Conservation (phyloP, 2,888 invertebrate species). For the Oscheius sp. region DNA sequence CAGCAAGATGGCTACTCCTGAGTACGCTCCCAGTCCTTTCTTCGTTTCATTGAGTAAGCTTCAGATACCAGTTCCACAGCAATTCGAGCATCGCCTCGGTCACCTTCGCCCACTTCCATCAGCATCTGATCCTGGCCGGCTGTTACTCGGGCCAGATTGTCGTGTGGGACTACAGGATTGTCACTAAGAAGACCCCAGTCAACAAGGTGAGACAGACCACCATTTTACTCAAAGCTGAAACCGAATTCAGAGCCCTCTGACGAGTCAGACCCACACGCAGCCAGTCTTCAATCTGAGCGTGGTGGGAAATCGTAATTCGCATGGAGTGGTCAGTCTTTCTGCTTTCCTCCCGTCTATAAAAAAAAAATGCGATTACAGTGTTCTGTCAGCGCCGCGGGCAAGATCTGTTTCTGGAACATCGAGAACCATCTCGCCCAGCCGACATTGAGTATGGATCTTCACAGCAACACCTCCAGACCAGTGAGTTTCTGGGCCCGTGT, state of each 20-base stretch:
- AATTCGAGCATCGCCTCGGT: slow-evolving; percentile 93
- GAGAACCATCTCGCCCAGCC: slow-evolving; percentile 81
- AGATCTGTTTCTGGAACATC: slow-evolving; percentile 96
- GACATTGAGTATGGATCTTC: slow-evolving; percentile 52
- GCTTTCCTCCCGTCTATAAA: not conserved
- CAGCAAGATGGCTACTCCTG: slow-evolving; percentile 95
- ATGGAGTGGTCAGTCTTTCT: slow-evolving; percentile 87
- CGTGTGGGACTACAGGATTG: slow-evolving; percentile 95
- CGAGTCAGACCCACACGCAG: slow-evolving; percentile 80
- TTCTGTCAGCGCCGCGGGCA: slow-evolving; percentile 86
- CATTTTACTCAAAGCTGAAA: too few relatives aligned
- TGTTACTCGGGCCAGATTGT: slow-evolving; percentile 88
- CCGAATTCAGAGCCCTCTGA: slow-evolving; percentile 65
- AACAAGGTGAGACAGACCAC: slow-evolving; percentile 77
- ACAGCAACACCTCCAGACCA: slow-evolving; percentile 47
- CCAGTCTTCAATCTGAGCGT: slow-evolving; percentile 87
- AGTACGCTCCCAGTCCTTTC: slow-evolving; percentile 75
- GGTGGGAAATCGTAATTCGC: slow-evolving; percentile 94
- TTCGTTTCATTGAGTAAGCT: not conserved
- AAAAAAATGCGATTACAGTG: slow-evolving; percentile 21
- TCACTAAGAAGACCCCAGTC: slow-evolving; percentile 91
- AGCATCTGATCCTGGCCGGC: slow-evolving; percentile 87
- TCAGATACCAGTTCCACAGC: slow-evolving; percentile 69
- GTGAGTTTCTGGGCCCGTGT: slow-evolving; percentile 25
- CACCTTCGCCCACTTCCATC: slow-evolving; percentile 91